Conservation (phyloP, 1,140 invertebrate species). For the Linepithema humile region DNA sequence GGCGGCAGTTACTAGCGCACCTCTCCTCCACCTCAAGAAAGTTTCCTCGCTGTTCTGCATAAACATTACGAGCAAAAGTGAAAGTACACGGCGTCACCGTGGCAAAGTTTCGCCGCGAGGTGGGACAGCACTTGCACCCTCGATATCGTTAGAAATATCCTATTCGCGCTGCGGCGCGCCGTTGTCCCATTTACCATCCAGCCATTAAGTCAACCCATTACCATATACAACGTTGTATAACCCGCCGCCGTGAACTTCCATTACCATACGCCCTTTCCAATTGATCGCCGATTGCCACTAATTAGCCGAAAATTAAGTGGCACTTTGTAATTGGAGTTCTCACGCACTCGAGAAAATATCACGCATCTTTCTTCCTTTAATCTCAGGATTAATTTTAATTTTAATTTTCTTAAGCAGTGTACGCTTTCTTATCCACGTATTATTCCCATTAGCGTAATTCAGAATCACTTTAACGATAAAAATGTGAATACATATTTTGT, state of each 20-base stretch:
- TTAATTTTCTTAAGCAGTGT: not conserved
- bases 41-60: slow-evolving; percentile 82
- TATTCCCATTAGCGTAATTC: not conserved
- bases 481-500: not conserved
- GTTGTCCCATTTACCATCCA: slow-evolving; percentile 49
- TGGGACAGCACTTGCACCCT: slow-evolving; percentile 71
- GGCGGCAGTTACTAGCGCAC: slow-evolving; percentile 69
- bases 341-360: not conserved
- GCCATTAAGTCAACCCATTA: slow-evolving; percentile 56
- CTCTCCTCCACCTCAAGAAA: slow-evolving; percentile 76
- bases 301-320: slow-evolving; percentile 14
- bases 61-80: slow-evolving; percentile 83
- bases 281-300: slow-evolving; percentile 45
- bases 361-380: not conserved
- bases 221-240: slow-evolving; percentile 51
- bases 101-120: slow-evolving; percentile 77
- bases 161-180: slow-evolving; percentile 20
- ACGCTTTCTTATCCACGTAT: not conserved
- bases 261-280: slow-evolving; percentile 49
- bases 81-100: slow-evolving; percentile 80
- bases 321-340: not conserved
- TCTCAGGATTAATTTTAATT: not conserved
- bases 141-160: slow-evolving; percentile 64
- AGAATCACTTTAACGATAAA: not conserved
- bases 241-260: slow-evolving; percentile 37